These are phyloP conservation scores for Canis aureus DNA, from an alignment of 2,113 vertebrate genomes.

Conservation along the genomic window DNA sequence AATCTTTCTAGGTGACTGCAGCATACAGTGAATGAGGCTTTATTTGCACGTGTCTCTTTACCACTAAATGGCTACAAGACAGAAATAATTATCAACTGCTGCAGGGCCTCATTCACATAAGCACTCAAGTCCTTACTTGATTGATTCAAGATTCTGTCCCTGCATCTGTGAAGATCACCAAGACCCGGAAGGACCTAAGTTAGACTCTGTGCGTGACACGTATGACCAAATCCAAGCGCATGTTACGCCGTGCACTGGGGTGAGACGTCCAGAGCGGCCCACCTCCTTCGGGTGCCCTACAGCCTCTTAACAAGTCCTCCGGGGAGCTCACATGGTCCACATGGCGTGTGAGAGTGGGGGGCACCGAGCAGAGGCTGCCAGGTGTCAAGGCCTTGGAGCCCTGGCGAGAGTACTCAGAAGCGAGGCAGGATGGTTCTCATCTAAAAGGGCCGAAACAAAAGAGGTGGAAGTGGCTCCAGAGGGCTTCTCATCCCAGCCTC, in stretches of 20 bases:
- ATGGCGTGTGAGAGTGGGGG: background rate
- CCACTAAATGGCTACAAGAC: background rate
- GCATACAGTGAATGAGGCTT: background rate
- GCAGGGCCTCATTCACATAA: background rate
- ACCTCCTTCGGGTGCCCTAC: background rate
- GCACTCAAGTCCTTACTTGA: background rate
- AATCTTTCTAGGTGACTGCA: background rate
- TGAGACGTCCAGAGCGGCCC: background rate
- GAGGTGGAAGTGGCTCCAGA: background rate
- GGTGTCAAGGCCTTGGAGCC: background rate
- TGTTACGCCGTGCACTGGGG: background rate
- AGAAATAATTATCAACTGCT: background rate
- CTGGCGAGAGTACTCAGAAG: background rate
- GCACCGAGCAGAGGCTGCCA: background rate
- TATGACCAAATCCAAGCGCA: background rate
- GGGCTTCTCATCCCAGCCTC: background rate
- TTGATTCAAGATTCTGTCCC: background rate
- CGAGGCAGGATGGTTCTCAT: background rate
- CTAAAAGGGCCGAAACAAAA: background rate
- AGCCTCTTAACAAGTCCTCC: background rate
- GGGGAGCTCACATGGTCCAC: background rate
- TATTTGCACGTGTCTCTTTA: background rate
- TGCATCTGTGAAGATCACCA: background rate
- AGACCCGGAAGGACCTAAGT: background rate
- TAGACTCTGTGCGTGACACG: background rate